These are phyloP conservation scores for Ploceus nigricollis DNA, from an alignment of 2,113 vertebrate genomes.

Conservation along the genomic window DNA sequence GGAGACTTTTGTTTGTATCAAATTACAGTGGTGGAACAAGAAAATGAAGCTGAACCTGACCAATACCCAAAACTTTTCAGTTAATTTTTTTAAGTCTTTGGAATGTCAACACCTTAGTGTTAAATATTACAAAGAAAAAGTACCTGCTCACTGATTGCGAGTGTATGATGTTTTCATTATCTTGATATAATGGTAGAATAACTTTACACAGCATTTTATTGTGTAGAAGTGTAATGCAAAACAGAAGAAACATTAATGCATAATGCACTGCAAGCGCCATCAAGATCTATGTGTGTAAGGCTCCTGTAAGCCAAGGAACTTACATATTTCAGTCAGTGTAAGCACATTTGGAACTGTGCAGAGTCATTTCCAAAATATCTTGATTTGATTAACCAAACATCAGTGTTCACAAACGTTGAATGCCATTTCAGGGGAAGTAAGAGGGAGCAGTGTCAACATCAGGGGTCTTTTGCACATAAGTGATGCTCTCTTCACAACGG, in stretches of 20 bases:
- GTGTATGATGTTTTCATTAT: neutral
- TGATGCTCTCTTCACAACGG: neutral
- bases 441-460: neutral
- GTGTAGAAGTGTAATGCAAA: neutral
- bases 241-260: neutral
- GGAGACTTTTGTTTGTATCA: neutral
- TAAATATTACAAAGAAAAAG: neutral
- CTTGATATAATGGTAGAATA: neutral
- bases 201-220: neutral
- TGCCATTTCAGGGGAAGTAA: neutral
- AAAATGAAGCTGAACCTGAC: neutral
- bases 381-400: neutral
- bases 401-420: neutral
- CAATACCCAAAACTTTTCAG: neutral
- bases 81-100: neutral
- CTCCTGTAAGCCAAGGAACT: neutral
- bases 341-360: neutral
- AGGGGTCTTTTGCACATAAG: neutral
- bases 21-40: neutral
- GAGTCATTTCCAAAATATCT: neutral
- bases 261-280: accelerated
- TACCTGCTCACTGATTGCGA: neutral
- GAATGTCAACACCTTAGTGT: neutral
- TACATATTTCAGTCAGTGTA: neutral
- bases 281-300: neutral